Evolutionary conservation across 2,797 vertebrate genomes (phyloP).

Genomic region (Arrhamphus sclerolepis): DNA sequence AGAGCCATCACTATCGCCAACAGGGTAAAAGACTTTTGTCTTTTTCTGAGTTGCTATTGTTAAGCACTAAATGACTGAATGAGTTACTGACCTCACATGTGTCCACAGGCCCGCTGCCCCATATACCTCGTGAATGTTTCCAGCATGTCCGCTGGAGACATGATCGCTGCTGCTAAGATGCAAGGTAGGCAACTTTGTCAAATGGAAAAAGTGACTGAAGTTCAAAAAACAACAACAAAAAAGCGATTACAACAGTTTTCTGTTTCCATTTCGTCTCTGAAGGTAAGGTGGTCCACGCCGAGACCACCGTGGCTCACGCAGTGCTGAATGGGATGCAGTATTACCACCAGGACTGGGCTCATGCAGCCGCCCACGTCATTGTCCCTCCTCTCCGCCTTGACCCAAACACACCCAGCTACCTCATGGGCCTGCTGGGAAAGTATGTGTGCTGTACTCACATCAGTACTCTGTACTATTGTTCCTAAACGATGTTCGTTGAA

Average conservation of each 20-base stretch:
- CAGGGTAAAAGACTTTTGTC: constrained; percentile 73
- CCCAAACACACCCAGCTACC: constrained; percentile 94
- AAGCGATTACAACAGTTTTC: background rate
- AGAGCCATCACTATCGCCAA: constrained; percentile 90
- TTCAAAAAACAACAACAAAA: too few species aligned
- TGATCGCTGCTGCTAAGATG: constrained; percentile 88
- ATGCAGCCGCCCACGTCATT: constrained; percentile 91
- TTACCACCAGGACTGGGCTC: constrained; percentile 97
- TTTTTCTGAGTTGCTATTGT: constrained; percentile 1
- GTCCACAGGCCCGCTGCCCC: constrained; percentile 80
- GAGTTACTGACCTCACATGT: too few species aligned
- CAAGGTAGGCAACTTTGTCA: constrained; percentile 75
- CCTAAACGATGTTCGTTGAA: background rate
- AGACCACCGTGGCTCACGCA: constrained; percentile 92
- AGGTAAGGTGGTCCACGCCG: constrained; percentile 93
- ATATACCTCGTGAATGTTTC: constrained; percentile 92
- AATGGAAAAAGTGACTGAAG: background rate
- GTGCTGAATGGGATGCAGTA: constrained; percentile 94
- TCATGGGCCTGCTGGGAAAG: constrained; percentile 97
- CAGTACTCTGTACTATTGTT: background rate
- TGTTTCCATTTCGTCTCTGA: constrained; percentile 11
- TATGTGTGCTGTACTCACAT: constrained; percentile 66
- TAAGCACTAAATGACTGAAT: background rate
- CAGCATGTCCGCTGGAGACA: constrained; percentile 90
- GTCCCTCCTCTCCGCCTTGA: constrained; percentile 92